A percentile compares a stretch with the other conserved stretches of the same genome.
Evolutionary conservation across 2,888 invertebrate species (phyloP).

Genomic region (Caenorhabditis becei): DNA sequence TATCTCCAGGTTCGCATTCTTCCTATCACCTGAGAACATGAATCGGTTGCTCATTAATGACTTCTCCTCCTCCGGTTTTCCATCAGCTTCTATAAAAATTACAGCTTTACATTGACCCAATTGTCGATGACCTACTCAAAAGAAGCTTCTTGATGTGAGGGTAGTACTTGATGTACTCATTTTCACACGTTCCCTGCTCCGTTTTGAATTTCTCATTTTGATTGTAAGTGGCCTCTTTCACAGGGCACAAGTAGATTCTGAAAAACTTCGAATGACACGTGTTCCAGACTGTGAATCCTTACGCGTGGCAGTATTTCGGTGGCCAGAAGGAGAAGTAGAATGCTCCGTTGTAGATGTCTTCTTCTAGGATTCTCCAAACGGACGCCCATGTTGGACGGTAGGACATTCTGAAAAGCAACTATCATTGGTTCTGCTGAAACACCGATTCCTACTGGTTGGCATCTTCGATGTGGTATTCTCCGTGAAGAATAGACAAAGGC

Average conservation of each 20-base stretch:
- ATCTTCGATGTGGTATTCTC: slow-evolving; percentile 21
- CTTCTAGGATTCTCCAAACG: slow-evolving; percentile 14
- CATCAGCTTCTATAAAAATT: neutral
- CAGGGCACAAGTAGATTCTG: slow-evolving; percentile 39
- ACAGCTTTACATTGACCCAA: neutral
- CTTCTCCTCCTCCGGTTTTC: neutral
- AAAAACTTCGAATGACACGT: neutral
- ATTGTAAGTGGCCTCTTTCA: neutral
- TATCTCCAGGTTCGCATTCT: neutral
- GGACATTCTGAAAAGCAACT: slow-evolving; percentile 13
- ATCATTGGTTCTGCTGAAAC: too few species aligned
- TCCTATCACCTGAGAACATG: neutral
- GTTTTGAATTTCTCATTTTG: neutral
- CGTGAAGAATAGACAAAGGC: slow-evolving; percentile 24
- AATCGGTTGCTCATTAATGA: slow-evolving; percentile 27
- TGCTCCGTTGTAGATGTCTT: neutral
- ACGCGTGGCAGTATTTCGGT: slow-evolving; percentile 48
- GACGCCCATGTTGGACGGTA: slow-evolving; percentile 51
- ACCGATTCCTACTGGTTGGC: slow-evolving; percentile 6
- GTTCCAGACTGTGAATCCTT: neutral
- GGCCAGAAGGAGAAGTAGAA: slow-evolving; percentile 35
- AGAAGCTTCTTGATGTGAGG: slow-evolving; percentile 30
- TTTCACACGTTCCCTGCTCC: slow-evolving; percentile 8
- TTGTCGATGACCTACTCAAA: neutral
- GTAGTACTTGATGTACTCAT: slow-evolving; percentile 40